Evolutionary conservation across 2,797 vertebrate genomes (phyloP).

Genomic region (Ciconia nigra): DNA sequence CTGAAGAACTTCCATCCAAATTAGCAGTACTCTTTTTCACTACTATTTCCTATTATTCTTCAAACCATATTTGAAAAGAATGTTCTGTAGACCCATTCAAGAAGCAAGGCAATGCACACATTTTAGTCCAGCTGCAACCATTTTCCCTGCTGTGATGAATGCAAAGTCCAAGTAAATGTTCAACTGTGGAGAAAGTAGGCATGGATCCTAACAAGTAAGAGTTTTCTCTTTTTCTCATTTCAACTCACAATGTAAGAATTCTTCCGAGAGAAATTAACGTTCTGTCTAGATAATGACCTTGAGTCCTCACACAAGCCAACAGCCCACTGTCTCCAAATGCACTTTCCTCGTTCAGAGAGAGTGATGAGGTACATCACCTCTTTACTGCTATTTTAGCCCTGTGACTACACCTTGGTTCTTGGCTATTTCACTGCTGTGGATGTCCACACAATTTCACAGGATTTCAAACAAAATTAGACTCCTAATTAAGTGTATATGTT

Average conservation of each 20-base stretch:
- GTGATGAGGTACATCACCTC: neutral
- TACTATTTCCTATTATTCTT: neutral
- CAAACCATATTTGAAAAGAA: neutral
- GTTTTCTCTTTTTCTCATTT: neutral
- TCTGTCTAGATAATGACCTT: neutral
- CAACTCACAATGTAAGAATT: neutral
- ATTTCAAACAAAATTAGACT: neutral
- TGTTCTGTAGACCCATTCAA: neutral
- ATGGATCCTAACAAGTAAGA: neutral
- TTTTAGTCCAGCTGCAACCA: neutral
- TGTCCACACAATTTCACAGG: neutral
- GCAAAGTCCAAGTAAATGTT: neutral
- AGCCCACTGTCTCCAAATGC: neutral
- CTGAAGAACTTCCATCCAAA: neutral
- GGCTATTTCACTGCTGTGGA: neutral
- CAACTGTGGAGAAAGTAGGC: neutral
- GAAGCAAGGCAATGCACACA: too few species aligned
- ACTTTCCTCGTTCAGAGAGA: neutral
- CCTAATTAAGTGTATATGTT: neutral
- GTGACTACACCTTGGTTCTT: neutral
- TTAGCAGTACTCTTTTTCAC: neutral
- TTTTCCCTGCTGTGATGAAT: neutral
- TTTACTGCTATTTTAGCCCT: neutral
- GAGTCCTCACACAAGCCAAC: neutral
- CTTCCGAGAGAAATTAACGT: neutral